phyloP scores from a whole-genome alignment of 2,888 invertebrate genomes.

The Iphiclides podalirius region DNA sequence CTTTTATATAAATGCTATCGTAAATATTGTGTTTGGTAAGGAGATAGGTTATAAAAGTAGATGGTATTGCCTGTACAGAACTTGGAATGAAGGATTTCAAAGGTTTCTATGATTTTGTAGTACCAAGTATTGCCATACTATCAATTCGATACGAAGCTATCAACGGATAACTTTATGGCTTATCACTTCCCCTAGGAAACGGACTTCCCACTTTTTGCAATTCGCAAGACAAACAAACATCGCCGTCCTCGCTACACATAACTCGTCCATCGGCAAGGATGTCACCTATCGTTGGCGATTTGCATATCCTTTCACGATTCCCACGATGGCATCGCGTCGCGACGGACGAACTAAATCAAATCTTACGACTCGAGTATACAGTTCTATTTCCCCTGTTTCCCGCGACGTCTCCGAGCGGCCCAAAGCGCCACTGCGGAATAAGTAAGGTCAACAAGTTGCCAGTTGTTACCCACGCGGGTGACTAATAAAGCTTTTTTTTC shows the following conservation, averaged over 20 bases:
- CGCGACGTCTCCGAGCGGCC: no score
- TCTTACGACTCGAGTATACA: neutral
- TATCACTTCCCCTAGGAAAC: no score
- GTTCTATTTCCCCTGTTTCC: neutral
- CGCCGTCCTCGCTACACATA: constrained; percentile 2
- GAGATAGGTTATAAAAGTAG: no score
- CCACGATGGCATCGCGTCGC: constrained; percentile 29
- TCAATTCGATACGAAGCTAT: no score
- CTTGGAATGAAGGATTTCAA: no score
- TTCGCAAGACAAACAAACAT: neutral
- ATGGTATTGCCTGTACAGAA: no score
- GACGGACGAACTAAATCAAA: neutral
- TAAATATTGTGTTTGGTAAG: no score
- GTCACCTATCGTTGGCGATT: constrained; percentile 53
- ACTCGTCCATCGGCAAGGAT: constrained; percentile 38
- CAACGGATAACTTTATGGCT: no score
- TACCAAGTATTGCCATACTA: no score
- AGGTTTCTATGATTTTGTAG: no score
- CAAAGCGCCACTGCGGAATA: neutral
- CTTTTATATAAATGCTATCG: no score
- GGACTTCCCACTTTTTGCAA: neutral
- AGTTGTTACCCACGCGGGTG: constrained; percentile 20
- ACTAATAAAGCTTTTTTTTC: constrained; percentile 31
- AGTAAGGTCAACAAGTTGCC: constrained; percentile 24
- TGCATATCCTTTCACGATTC: constrained; percentile 38